phyloP scores from a whole-genome alignment of 2,888 invertebrate species.

The Julus scandinavius region DNA sequence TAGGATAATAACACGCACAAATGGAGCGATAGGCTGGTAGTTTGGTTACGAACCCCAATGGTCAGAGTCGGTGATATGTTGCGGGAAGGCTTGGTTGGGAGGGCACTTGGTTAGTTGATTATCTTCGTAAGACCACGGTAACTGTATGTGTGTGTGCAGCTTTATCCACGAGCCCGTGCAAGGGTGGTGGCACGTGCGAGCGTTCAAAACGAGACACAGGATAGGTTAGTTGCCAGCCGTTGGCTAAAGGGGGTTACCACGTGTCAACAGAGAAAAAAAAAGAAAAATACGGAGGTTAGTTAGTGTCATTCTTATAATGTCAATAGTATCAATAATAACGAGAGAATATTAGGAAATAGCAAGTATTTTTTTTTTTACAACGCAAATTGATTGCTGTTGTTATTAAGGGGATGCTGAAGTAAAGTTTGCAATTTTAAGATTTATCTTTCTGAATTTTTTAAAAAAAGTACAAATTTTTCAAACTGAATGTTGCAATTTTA shows the following conservation, averaged over 20 bases:
- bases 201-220: constrained; percentile 57
- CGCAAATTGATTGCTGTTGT: not conserved
- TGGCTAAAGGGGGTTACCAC: constrained; percentile 55
- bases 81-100: constrained; percentile 51
- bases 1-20: constrained; percentile 4
- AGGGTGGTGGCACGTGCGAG: constrained; percentile 54
- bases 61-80: constrained; percentile 47
- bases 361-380: not conserved
- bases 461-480: not conserved
- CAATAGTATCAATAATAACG: constrained; percentile 27
- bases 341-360: constrained; percentile 27
- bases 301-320: constrained; percentile 48
- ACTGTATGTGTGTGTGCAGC: constrained; percentile 53
- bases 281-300: constrained; percentile 54
- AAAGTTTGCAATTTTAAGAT: too few species aligned
- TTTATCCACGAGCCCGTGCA: constrained; percentile 53
- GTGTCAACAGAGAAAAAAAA: constrained; percentile 56
- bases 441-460: too few species aligned
- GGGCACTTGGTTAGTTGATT: constrained; percentile 54
- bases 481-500: not conserved
- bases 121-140: constrained; percentile 53
- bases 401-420: not conserved
- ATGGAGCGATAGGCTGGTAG: constrained; percentile 28
- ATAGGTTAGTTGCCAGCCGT: constrained; percentile 58
- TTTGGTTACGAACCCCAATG: constrained; percentile 53